A percentile compares a stretch with the other conserved stretches of the same genome.
phyloP scores from a whole-genome alignment of 2,797 vertebrate genomes.

The Stomatorhinus walkeri region DNA sequence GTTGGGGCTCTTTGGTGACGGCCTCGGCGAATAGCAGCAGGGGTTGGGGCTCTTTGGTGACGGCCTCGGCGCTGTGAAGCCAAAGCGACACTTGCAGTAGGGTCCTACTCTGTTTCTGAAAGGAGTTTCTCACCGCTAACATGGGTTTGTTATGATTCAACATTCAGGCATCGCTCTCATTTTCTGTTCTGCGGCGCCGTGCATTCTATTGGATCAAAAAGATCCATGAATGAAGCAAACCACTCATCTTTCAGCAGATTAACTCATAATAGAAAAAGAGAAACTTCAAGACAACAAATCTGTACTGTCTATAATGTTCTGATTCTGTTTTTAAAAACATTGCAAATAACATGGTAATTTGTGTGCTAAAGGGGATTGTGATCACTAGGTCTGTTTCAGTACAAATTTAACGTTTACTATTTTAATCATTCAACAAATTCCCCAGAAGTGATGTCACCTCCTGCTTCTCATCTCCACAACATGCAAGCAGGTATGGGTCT shows the following conservation, averaged over 20 bases:
- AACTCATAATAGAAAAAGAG: not conserved
- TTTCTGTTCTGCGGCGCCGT: not conserved
- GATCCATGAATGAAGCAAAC: not conserved
- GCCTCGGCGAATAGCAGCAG: not conserved
- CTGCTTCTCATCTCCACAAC: not conserved
- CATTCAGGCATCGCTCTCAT: not conserved
- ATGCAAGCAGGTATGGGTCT: not conserved
- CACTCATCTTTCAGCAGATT: not conserved
- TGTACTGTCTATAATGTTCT: not conserved
- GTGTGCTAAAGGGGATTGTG: not conserved
- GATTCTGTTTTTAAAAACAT: not conserved
- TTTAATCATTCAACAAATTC: not conserved
- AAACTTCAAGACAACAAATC: not conserved
- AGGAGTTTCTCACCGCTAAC: not conserved
- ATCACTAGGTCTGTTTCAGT: not conserved
- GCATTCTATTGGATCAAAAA: not conserved
- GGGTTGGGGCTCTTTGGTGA: not conserved
- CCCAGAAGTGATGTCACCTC: not conserved
- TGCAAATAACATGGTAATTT: not conserved
- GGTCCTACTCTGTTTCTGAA: not conserved
- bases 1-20: not conserved
- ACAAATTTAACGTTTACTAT: not conserved
- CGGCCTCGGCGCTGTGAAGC: conserved; percentile 38
- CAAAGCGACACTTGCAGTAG: not conserved
- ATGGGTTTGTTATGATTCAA: conserved; percentile 9